Conservation (phyloP, 2,113 vertebrate species). For the Lipotes vexillifer region DNA sequence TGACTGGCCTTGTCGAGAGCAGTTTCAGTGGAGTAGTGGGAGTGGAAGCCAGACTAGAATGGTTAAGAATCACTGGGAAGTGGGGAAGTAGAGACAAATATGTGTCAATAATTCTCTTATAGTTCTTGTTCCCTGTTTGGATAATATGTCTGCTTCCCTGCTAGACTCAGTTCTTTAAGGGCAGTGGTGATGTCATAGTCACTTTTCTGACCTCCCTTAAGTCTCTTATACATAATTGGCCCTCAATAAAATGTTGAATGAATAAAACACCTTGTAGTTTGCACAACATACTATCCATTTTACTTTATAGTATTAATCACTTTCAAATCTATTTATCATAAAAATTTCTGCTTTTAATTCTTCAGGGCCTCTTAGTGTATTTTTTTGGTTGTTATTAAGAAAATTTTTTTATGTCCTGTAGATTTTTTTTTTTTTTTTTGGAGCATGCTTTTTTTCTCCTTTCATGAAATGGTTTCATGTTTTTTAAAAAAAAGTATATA, state of each 20-base stretch:
- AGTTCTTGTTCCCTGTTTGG: background rate
- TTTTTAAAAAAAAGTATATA: background rate
- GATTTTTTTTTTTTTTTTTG: background rate
- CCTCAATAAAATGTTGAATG: background rate
- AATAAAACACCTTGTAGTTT: background rate
- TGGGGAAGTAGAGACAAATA: background rate
- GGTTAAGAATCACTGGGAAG: background rate
- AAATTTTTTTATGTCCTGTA: background rate
- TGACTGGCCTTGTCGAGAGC: background rate
- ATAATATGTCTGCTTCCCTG: background rate
- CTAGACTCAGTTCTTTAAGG: background rate
- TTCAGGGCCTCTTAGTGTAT: background rate
- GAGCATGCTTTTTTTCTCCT: background rate
- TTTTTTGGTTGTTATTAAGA: background rate
- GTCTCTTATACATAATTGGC: background rate
- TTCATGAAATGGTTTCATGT: background rate
- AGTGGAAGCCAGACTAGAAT: background rate
- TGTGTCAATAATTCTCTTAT: background rate
- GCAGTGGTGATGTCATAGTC: background rate
- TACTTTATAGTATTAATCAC: background rate
- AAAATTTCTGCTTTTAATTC: background rate
- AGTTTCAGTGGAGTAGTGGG: background rate
- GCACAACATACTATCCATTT: background rate
- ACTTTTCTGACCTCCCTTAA: background rate
- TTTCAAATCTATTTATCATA: background rate